These are phyloP conservation scores for Benthosema pterotum DNA, from an alignment of 2,797 vertebrate species.

Conservation along the genomic window DNA sequence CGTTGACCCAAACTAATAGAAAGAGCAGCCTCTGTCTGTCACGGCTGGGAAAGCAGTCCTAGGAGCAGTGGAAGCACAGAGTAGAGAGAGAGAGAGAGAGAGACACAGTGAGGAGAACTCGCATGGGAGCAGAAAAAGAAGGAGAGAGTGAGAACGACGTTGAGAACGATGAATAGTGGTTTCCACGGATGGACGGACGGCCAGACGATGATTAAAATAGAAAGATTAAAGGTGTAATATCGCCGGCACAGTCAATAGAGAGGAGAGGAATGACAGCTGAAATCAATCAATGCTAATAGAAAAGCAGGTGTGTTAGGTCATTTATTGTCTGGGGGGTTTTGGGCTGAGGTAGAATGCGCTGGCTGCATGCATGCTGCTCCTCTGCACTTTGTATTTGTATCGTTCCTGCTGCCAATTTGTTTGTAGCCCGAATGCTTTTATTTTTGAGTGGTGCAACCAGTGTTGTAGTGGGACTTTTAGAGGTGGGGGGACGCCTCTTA, in stretches of 20 bases:
- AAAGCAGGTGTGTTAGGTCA: too few species aligned
- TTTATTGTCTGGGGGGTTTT: too few species aligned
- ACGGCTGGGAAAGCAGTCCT: constrained; percentile 70
- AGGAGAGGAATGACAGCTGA: constrained; percentile 9
- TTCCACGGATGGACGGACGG: not conserved
- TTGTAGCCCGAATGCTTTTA: too few species aligned
- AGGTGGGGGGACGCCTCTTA: too few species aligned
- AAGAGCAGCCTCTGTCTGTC: constrained; percentile 82
- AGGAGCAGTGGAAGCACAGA: constrained; percentile 36
- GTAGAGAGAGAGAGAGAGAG: constrained; percentile 6
- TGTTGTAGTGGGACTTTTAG: too few species aligned
- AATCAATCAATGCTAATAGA: not conserved
- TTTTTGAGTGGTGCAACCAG: too few species aligned
- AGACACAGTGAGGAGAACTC: constrained; percentile 10
- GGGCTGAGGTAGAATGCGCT: too few species aligned
- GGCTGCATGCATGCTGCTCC: too few species aligned
- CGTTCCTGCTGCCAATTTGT: too few species aligned
- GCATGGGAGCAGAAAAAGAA: not conserved
- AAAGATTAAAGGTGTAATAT: constrained; percentile 22
- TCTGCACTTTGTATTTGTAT: too few species aligned
- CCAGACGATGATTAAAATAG: constrained; percentile 5
- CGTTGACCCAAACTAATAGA: constrained; percentile 74
- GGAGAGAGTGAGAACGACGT: too few species aligned
- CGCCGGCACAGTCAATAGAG: constrained; percentile 2
- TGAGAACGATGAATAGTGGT: constrained; percentile 3